phyloP scores from a whole-genome alignment of 1,140 invertebrate species.

The Chelonus insularis region DNA sequence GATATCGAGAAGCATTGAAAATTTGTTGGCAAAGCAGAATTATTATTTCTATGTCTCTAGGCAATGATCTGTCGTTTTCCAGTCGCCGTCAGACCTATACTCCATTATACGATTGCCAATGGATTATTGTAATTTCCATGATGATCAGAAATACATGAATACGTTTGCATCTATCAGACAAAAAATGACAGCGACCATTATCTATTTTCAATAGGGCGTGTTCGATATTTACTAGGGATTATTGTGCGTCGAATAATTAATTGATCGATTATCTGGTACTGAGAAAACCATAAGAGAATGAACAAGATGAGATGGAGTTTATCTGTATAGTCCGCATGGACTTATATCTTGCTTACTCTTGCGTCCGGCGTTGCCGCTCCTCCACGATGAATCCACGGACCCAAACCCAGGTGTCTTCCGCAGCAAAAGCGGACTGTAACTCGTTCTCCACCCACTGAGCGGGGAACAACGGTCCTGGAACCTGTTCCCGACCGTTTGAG shows the following conservation, averaged over 20 bases:
- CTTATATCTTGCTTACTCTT: constrained; percentile 1
- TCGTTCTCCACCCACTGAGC: constrained; percentile 29
- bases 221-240: neutral
- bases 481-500: constrained; percentile 28
- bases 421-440: constrained; percentile 20
- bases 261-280: neutral
- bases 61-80: constrained; percentile 12
- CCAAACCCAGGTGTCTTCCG: constrained; percentile 28
- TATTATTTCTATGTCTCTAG: constrained; percentile 1
- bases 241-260: neutral
- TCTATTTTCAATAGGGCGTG: neutral
- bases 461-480: constrained; percentile 29
- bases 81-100: neutral
- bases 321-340: too few species aligned
- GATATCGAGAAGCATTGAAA: constrained; percentile 12
- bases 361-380: constrained; percentile 25
- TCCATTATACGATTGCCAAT: neutral
- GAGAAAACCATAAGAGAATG: neutral
- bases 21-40: neutral
- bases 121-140: neutral
- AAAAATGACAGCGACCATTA: neutral
- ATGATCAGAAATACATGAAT: too few species aligned
- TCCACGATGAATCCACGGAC: constrained; percentile 6
- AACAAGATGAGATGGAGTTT: neutral
- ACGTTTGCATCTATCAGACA: neutral